Evolutionary conservation across 1,140 invertebrate species (phyloP), one percentile per base, ranked within the genome.

Genomic region (Calephelis nemesis): DNA sequence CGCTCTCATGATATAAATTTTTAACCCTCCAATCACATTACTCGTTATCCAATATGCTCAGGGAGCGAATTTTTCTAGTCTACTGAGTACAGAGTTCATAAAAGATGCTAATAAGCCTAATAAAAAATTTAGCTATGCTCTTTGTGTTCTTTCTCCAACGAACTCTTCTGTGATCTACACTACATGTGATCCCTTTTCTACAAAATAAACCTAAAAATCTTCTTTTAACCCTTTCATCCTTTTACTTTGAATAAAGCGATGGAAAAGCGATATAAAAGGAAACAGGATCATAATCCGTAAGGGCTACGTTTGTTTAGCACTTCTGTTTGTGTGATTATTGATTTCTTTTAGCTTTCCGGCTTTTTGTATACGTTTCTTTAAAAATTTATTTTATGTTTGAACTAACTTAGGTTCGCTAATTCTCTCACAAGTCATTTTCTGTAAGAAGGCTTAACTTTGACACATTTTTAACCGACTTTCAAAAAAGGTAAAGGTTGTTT

Each of bases 211-310:
- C 69, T 58, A 74, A 74, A 75, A 67, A 52, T 68, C 65, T 63
- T 73, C 77, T 76, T 77, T 73, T 73, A 69, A 69, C 73, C 73
- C 71, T 66, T 68, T 68, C 70, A 74, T 42, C 64, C 48, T 72
- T 64, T 48, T 52, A 66, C 50, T 70, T 68, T 45, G 72, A 74
- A 79, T 76, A 78, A 78, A 75, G 74, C 70, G 65, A 76, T 74
- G 68, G 73, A 68, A 73, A 39, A n/a, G 54, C 30, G 30, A 60
- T 60, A 60, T 60, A 39, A 60, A 77, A 73, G 79, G 72, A 83
- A 83, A 81, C 80, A 75, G 80, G 80, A 84, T 84, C 74, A 79
- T 85, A 83, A 85, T 84, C 76, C 78, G 71, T 71, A 75, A 75
- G 73, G 73, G 72, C 68, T 65, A 78, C 79, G 74, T 83, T 82